A percentile compares a stretch with the other conserved stretches of the same genome.
Evolutionary conservation across 2,888 invertebrate genomes (phyloP).

Genomic region (Caenorhabditis japonica): DNA sequence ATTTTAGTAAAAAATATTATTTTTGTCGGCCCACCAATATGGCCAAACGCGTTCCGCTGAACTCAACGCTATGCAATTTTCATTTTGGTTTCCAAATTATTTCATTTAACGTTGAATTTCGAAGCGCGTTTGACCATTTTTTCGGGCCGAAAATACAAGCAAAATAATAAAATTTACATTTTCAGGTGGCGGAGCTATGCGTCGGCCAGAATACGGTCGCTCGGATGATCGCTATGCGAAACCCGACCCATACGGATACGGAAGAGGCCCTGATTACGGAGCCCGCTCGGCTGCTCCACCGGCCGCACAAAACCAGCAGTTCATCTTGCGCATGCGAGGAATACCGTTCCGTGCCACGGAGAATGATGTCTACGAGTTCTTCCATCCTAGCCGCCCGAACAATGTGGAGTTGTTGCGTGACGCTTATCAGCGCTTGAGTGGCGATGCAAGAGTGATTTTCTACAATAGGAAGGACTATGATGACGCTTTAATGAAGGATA

Average conservation of each 20-base stretch:
- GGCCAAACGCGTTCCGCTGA: too few species aligned
- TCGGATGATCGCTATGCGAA: conserved; percentile 39
- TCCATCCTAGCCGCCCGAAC: conserved; percentile 55
- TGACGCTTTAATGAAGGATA: conserved; percentile 61
- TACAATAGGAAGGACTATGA: conserved; percentile 59
- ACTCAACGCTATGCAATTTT: too few species aligned
- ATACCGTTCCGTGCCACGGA: conserved; percentile 63
- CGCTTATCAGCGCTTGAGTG: conserved; percentile 52
- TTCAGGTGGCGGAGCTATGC: conserved; percentile 45
- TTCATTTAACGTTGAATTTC: too few species aligned
- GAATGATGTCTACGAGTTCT: conserved; percentile 60
- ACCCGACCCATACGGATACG: conserved; percentile 37
- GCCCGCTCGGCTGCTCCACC: background rate
- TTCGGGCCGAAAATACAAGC: too few species aligned
- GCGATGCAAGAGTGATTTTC: conserved; percentile 58
- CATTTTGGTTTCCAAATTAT: too few species aligned
- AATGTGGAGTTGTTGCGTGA: conserved; percentile 58
- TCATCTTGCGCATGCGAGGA: conserved; percentile 61
- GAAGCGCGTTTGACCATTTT: too few species aligned
- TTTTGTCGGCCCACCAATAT: too few species aligned
- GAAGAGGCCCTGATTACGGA: conserved; percentile 26
- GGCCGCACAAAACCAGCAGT: conserved; percentile 24
- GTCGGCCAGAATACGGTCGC: conserved; percentile 41
- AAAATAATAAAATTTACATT: background rate
- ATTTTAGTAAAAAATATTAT: too few species aligned